A percentile compares a stretch with the other conserved stretches of the same genome.
Conservation (phyloP, 2,888 invertebrate species). For the Tribolium freemani region DNA sequence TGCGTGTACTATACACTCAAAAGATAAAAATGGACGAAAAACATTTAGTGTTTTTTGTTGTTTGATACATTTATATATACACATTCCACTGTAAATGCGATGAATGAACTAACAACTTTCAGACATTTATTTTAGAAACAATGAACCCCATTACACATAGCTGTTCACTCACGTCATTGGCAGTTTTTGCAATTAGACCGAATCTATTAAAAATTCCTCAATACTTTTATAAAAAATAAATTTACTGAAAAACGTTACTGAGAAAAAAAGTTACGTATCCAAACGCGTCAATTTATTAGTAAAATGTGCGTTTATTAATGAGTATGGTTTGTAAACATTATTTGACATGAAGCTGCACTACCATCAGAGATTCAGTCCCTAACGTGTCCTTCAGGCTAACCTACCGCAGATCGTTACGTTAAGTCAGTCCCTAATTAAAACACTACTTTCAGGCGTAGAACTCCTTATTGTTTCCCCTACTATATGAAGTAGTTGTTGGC, state of each 20-base stretch:
- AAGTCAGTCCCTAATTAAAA: constrained; percentile 52
- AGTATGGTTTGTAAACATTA: constrained; percentile 57
- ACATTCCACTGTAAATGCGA: constrained; percentile 55
- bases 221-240: constrained; percentile 53
- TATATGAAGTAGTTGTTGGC: constrained; percentile 92
- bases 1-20: constrained; percentile 65
- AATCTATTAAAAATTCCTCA: constrained; percentile 52
- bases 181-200: constrained; percentile 67
- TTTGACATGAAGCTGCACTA: constrained; percentile 63
- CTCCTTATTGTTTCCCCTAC: constrained; percentile 92
- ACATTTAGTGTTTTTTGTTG: constrained; percentile 64
- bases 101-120: constrained; percentile 50
- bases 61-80: constrained; percentile 59
- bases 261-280: constrained; percentile 48
- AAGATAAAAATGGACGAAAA: constrained; percentile 66
- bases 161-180: constrained; percentile 63
- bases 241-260: constrained; percentile 45
- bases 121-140: constrained; percentile 45
- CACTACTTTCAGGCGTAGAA: constrained; percentile 91
- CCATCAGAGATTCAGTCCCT: constrained; percentile 66
- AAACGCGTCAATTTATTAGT: constrained; percentile 36
- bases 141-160: constrained; percentile 50
- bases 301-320: constrained; percentile 56
- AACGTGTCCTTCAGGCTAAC: constrained; percentile 58
- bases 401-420: constrained; percentile 57